These are phyloP conservation scores for Trichonephila clavata DNA, from an alignment of 1,140 invertebrate species.

Conservation along the genomic window DNA sequence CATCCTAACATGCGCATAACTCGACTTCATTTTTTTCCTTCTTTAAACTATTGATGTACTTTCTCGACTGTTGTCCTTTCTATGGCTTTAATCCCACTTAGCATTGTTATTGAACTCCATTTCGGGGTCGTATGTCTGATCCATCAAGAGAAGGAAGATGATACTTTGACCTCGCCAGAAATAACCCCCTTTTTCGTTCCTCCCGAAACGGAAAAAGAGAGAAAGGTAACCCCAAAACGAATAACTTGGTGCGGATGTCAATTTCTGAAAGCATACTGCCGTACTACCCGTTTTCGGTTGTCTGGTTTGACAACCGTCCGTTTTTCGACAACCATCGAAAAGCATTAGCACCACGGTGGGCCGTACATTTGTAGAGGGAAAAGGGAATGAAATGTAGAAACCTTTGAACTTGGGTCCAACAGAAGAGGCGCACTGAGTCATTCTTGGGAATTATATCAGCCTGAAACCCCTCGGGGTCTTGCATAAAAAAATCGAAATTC, in stretches of 20 bases:
- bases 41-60: neutral
- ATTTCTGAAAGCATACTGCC: neutral
- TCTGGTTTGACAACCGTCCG: slow-evolving; percentile 53
- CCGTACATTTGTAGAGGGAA: slow-evolving; percentile 25
- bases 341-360: slow-evolving; percentile 54
- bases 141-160: slow-evolving; percentile 7
- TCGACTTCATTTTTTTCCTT: neutral
- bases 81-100: slow-evolving; percentile 52
- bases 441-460: neutral
- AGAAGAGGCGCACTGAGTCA: slow-evolving; percentile 38
- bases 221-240: neutral
- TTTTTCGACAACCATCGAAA: slow-evolving; percentile 48
- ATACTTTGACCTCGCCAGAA: slow-evolving; percentile 18
- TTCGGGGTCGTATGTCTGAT: neutral
- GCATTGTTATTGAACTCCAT: slow-evolving; percentile 22
- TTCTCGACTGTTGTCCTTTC: neutral
- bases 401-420: slow-evolving; percentile 14
- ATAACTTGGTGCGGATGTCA: slow-evolving; percentile 10
- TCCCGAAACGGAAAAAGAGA: neutral
- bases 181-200: neutral
- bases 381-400: slow-evolving; percentile 44
- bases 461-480: neutral
- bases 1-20: neutral
- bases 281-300: slow-evolving; percentile 55
- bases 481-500: neutral